Conservation (phyloP, 2,888 invertebrate species). For the Erpobdella octoculata region DNA sequence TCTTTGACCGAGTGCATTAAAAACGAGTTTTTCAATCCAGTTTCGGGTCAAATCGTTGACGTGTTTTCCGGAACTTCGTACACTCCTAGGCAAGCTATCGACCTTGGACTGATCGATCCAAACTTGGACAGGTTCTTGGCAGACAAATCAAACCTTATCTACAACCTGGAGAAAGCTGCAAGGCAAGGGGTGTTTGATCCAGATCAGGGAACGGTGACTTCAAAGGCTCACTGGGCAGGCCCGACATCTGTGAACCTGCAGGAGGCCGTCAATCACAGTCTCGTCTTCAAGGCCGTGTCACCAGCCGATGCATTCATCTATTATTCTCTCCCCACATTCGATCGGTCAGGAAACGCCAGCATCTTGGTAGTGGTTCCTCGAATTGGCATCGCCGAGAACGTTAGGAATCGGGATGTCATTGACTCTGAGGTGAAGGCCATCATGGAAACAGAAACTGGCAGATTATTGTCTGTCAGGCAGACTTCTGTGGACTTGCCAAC, state of each 20-base stretch:
- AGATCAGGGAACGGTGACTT: constrained; percentile 6
- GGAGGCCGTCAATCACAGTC: constrained; percentile 1
- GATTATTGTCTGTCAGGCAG: constrained; percentile 4
- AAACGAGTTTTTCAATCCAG: background rate
- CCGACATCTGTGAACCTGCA: background rate
- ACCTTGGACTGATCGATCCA: constrained; percentile 13
- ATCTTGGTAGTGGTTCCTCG: constrained; percentile 23
- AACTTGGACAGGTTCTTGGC: constrained; percentile 20
- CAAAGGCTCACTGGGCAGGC: background rate
- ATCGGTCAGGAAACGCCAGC: background rate
- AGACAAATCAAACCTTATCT: background rate
- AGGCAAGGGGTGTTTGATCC: constrained; percentile 2
- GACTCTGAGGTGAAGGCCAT: constrained; percentile 14
- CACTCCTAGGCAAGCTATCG: constrained; percentile 14
- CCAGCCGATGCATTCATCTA: constrained; percentile 15
- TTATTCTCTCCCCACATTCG: constrained; percentile 17
- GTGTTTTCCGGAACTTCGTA: constrained; percentile 9
- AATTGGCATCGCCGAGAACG: constrained; percentile 17
- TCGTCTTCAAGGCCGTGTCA: constrained; percentile 15
- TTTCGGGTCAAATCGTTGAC: background rate
- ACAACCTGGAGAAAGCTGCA: constrained; percentile 6
- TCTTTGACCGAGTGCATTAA: constrained; percentile 17
- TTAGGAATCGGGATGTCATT: background rate
- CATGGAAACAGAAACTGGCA: background rate
- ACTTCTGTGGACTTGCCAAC: constrained; percentile 10